A percentile compares a stretch with the other conserved stretches of the same genome.
Evolutionary conservation across 2,888 invertebrate species (phyloP).

Genomic region (Drosophila kambysellisi): DNA sequence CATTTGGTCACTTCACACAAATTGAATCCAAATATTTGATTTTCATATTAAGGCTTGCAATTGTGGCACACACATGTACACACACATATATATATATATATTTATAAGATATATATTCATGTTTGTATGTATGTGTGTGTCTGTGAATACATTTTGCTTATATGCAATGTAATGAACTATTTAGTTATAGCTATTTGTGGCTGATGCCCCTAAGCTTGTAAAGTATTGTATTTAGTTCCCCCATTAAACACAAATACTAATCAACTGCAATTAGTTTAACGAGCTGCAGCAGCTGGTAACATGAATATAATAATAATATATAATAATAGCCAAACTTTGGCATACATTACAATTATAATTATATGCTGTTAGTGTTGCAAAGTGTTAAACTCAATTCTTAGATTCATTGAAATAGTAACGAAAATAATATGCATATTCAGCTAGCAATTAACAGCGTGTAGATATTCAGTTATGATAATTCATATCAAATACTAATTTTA

Average conservation of each 20-base stretch:
- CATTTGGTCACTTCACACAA: conserved; percentile 42
- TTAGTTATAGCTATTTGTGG: not conserved
- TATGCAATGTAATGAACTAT: not conserved
- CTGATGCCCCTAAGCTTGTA: not conserved
- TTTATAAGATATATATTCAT: not conserved
- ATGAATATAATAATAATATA: not conserved
- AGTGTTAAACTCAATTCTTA: not conserved
- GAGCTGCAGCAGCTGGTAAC: not conserved
- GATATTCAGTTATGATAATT: not conserved
- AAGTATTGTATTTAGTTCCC: not conserved
- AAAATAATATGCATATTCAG: not conserved
- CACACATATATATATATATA: not conserved
- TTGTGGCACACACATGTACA: not conserved
- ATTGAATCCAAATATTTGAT: conserved; percentile 60
- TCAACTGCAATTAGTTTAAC: conserved; percentile 15
- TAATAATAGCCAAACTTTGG: not conserved
- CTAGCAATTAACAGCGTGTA: not conserved
- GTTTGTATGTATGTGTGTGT: not conserved
- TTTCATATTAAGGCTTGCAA: conserved; percentile 33
- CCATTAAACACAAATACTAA: not conserved
- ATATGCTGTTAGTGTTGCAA: not conserved
- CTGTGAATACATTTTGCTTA: not conserved
- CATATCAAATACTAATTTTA: not conserved
- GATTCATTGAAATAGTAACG: not conserved
- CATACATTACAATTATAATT: not conserved